Evolutionary conservation across 2,888 invertebrate genomes (phyloP).

Genomic region (Sturmia bella): DNA sequence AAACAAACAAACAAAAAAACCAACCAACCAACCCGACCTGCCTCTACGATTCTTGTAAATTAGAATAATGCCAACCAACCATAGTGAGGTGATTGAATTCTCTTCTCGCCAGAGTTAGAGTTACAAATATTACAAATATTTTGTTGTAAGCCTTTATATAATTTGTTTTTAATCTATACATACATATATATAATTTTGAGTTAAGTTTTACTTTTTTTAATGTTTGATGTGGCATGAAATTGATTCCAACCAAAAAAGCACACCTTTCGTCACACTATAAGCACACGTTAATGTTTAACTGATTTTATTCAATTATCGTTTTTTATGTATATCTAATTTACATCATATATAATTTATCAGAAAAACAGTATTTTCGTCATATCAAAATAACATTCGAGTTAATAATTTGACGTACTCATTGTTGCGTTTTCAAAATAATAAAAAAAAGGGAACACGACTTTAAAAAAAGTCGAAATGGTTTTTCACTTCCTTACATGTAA

Average conservation of each 20-base stretch:
- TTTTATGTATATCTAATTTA: slow-evolving; percentile 2
- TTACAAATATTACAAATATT: slow-evolving; percentile 72
- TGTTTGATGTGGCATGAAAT: slow-evolving; percentile 75
- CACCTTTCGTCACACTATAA: slow-evolving; percentile 70
- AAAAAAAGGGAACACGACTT: background rate
- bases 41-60: slow-evolving; percentile 65
- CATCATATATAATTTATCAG: slow-evolving; percentile 16
- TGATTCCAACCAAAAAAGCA: slow-evolving; percentile 60
- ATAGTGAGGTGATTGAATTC: slow-evolving; percentile 73
- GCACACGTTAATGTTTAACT: slow-evolving; percentile 59
- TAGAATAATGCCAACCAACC: slow-evolving; percentile 64
- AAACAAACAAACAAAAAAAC: slow-evolving; percentile 66
- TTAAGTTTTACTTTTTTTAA: slow-evolving; percentile 70
- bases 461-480: too few relatives aligned
- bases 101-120: slow-evolving; percentile 76
- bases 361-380: slow-evolving; percentile 23
- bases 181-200: slow-evolving; percentile 63
- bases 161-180: slow-evolving; percentile 34
- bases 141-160: slow-evolving; percentile 67
- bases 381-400: slow-evolving; percentile 26
- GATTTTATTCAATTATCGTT: slow-evolving; percentile 42
- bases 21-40: slow-evolving; percentile 74
- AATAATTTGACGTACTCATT: slow-evolving; percentile 23
- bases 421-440: background rate
- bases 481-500: too few relatives aligned